These are phyloP conservation scores for Oostethus manadensis DNA, from an alignment of 2,113 vertebrate species.

Conservation along the genomic window DNA sequence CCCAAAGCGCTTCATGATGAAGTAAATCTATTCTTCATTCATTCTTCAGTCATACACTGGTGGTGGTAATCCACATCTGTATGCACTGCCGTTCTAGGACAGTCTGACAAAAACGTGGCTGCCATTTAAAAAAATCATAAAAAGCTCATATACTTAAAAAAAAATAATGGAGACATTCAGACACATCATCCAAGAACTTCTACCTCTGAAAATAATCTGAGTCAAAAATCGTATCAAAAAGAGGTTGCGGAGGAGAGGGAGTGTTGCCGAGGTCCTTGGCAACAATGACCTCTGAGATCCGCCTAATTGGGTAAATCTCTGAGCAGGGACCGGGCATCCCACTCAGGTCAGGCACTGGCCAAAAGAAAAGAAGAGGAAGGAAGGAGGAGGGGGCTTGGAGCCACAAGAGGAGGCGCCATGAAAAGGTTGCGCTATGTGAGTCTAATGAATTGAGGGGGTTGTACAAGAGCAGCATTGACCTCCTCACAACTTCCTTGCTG, in stretches of 20 bases:
- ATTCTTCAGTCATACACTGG: too few relatives aligned
- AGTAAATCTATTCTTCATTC: too few relatives aligned
- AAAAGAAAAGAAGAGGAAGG: constrained; percentile 12
- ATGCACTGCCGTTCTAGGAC: too few relatives aligned
- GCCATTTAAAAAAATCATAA: too few relatives aligned
- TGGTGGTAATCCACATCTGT: too few relatives aligned
- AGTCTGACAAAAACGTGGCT: too few relatives aligned
- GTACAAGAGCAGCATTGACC: constrained; percentile 43
- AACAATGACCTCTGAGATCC: constrained; percentile 44
- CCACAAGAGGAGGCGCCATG: constrained; percentile 40
- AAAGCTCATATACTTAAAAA: too few relatives aligned
- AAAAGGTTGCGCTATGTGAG: constrained; percentile 55
- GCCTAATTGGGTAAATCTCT: constrained; percentile 64
- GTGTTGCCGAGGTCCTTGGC: constrained; percentile 20
- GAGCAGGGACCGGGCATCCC: constrained; percentile 27
- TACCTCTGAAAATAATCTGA: too few relatives aligned
- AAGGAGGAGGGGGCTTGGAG: constrained; percentile 32
- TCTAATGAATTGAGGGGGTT: constrained; percentile 59
- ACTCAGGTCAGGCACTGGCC: constrained; percentile 38
- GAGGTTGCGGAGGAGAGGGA: constrained; percentile 12
- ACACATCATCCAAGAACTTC: too few relatives aligned
- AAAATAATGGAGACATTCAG: too few relatives aligned
- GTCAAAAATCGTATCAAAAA: too few relatives aligned
- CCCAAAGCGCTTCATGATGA: too few relatives aligned
- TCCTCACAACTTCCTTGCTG: constrained; percentile 24